These are phyloP conservation scores for Agrilus mali DNA, from an alignment of 2,888 invertebrate genomes.

Conservation along the genomic window DNA sequence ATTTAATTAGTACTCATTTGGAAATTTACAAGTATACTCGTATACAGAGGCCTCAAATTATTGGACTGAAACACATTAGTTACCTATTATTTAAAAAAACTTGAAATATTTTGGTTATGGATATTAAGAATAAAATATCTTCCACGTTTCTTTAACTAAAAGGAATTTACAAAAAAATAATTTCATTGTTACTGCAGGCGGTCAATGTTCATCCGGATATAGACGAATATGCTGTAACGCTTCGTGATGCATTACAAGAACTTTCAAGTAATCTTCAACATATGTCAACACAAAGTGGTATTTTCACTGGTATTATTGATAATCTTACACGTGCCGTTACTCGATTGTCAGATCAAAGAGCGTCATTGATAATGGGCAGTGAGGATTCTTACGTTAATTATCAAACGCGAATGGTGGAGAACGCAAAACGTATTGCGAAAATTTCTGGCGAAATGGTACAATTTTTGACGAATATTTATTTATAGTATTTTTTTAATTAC, in stretches of 20 bases:
- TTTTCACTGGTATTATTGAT: slow-evolving; percentile 81
- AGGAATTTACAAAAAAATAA: not conserved
- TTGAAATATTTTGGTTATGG: not conserved
- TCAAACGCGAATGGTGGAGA: slow-evolving; percentile 92
- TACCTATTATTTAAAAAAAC: no score
- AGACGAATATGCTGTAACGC: slow-evolving; percentile 65
- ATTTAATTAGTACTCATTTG: no score
- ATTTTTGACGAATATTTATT: not conserved
- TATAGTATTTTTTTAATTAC: slow-evolving; percentile 1
- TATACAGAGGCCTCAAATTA: no score
- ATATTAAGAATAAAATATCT: not conserved
- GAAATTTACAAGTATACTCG: no score
- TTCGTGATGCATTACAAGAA: slow-evolving; percentile 71
- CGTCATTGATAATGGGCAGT: slow-evolving; percentile 57
- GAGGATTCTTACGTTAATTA: slow-evolving; percentile 80
- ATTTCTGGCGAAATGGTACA: slow-evolving; percentile 84
- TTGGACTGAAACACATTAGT: no score
- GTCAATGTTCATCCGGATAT: slow-evolving; percentile 67
- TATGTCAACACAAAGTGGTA: slow-evolving; percentile 78
- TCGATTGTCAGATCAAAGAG: slow-evolving; percentile 61
- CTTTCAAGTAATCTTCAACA: slow-evolving; percentile 66
- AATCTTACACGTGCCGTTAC: slow-evolving; percentile 82
- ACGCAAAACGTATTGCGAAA: slow-evolving; percentile 86
- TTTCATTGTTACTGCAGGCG: slow-evolving; percentile 41
- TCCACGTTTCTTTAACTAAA: not conserved